A percentile compares a stretch with the other conserved stretches of the same genome.
Evolutionary conservation across 2,113 vertebrate species (phyloP).

Genomic region (Anolis carolinensis): DNA sequence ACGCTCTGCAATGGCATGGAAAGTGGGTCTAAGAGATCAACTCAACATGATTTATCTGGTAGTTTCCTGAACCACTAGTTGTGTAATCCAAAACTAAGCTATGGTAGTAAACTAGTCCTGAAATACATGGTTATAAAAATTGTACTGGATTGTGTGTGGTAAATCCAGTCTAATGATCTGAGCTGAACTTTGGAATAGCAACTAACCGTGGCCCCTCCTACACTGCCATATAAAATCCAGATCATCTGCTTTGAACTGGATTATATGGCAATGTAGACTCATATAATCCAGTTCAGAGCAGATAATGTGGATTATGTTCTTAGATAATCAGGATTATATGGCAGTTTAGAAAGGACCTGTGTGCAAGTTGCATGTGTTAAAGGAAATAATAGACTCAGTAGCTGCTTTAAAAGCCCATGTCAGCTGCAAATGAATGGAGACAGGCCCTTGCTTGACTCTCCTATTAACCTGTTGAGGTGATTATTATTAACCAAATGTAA

Average conservation of each 20-base stretch:
- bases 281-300: no score
- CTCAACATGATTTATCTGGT: not conserved
- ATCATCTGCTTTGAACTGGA: no score
- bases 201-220: no score
- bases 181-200: not conserved
- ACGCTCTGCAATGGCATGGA: not conserved
- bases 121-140: not conserved
- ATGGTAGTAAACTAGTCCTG: not conserved
- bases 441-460: not conserved
- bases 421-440: not conserved
- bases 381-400: not conserved
- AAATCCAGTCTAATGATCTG: not conserved
- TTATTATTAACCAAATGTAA: not conserved
- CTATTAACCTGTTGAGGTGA: no score
- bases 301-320: no score
- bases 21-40: not conserved
- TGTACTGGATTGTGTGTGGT: not conserved
- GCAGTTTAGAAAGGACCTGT: no score
- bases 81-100: not conserved
- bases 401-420: not conserved
- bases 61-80: not conserved
- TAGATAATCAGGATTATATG: no score
- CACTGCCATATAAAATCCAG: no score
- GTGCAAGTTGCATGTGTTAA: no score
- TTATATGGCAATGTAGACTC: no score